A percentile compares a stretch with the other conserved stretches of the same genome.
phyloP scores from a whole-genome alignment of 2,888 invertebrate species.

The Lutraria lutraria region DNA sequence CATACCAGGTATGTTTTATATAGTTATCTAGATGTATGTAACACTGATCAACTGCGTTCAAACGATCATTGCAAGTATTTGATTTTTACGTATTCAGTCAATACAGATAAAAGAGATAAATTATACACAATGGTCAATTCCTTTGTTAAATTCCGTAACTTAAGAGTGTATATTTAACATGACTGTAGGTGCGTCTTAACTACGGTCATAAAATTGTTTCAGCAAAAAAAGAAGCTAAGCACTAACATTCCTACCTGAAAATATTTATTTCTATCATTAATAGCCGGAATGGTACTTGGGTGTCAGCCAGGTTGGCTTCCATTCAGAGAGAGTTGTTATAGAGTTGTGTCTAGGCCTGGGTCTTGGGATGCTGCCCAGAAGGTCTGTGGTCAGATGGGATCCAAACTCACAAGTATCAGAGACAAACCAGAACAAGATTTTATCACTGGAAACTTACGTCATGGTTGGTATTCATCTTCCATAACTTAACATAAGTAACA shows the following conservation, averaged over 20 bases:
- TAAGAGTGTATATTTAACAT: too few species aligned
- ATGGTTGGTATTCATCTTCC: constrained; percentile 36
- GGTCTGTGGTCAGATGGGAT: constrained; percentile 60
- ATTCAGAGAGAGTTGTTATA: constrained; percentile 68
- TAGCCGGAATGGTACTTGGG: constrained; percentile 69
- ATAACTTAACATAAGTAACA: not conserved
- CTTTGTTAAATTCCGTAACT: too few species aligned
- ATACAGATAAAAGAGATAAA: too few species aligned
- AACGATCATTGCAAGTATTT: too few species aligned
- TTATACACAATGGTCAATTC: too few species aligned
- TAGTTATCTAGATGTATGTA: not conserved
- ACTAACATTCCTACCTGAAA: too few species aligned
- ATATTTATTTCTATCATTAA: not conserved
- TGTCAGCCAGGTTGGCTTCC: constrained; percentile 70
- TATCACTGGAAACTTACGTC: constrained; percentile 61
- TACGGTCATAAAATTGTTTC: too few species aligned
- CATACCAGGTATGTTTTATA: constrained; percentile 49
- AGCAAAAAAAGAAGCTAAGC: too few species aligned
- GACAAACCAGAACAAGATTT: constrained; percentile 67
- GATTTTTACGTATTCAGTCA: too few species aligned
- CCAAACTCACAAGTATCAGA: constrained; percentile 66
- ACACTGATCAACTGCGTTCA: not conserved
- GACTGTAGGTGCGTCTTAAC: too few species aligned
- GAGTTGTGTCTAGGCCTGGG: constrained; percentile 28
- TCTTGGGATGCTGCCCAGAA: constrained; percentile 63